Conservation (phyloP, 1,140 invertebrate species). For the Arion vulgaris region DNA sequence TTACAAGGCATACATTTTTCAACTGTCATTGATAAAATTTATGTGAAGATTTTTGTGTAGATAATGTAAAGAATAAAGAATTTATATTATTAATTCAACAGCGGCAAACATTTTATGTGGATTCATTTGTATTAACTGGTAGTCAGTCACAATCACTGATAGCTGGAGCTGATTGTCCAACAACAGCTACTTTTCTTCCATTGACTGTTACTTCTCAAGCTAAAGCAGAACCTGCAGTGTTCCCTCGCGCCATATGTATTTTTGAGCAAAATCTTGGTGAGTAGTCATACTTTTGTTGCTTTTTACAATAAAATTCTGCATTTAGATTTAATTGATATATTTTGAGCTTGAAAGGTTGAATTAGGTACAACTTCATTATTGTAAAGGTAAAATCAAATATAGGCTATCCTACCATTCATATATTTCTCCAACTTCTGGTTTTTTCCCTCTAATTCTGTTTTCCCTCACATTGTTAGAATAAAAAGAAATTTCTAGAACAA, state of each 20-base stretch:
- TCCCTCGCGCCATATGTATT: not conserved
- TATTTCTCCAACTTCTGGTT: too few species aligned
- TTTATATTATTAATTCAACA: not conserved
- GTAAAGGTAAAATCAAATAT: too few species aligned
- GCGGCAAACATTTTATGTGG: slow-evolving; percentile 50
- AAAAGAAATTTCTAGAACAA: too few species aligned
- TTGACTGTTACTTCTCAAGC: not conserved
- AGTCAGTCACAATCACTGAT: slow-evolving; percentile 43
- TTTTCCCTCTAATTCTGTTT: too few species aligned
- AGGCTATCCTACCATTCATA: too few species aligned
- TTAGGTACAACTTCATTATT: too few species aligned
- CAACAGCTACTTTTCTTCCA: slow-evolving; percentile 46
- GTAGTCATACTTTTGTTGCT: not conserved
- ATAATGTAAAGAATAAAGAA: not conserved
- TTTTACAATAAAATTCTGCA: not conserved
- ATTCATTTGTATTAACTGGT: slow-evolving; percentile 46
- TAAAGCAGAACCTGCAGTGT: not conserved
- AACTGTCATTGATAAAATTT: too few species aligned
- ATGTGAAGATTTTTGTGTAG: too few species aligned
- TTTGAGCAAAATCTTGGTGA: slow-evolving; percentile 14
- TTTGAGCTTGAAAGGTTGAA: too few species aligned
- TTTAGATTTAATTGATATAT: too few species aligned
- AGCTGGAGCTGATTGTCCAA: slow-evolving; percentile 58
- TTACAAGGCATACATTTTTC: too few species aligned
- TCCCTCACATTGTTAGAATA: too few species aligned